A percentile compares a stretch with the other conserved stretches of the same genome.
Evolutionary conservation across 2,113 vertebrate genomes (phyloP).

Genomic region (Leucopternis melanops): DNA sequence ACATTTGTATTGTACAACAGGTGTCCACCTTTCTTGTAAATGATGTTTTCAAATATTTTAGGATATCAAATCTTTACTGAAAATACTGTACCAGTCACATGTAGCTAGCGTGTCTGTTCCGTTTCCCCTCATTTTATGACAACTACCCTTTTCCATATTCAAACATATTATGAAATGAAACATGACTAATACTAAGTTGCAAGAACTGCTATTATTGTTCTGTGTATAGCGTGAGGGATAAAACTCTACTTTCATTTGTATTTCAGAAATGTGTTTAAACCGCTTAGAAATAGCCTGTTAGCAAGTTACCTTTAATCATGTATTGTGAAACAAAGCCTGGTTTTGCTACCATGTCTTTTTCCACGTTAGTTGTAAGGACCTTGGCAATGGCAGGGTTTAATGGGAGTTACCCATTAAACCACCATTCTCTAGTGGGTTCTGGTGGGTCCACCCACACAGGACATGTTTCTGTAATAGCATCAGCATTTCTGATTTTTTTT

Average conservation of each 20-base stretch:
- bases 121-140: background rate
- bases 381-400: background rate
- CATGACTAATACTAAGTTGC: background rate
- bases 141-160: background rate
- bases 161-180: background rate
- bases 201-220: background rate
- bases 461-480: background rate
- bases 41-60: background rate
- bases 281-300: background rate
- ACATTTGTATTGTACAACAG: background rate
- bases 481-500: background rate
- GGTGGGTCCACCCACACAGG: background rate
- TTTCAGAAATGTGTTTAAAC: background rate
- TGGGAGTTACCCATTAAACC: background rate
- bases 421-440: background rate
- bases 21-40: background rate
- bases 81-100: background rate
- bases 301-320: background rate
- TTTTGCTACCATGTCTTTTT: background rate
- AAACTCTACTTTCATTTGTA: background rate
- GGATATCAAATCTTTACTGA: background rate
- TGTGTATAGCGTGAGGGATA: background rate
- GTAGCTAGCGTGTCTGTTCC: background rate
- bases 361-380: background rate
- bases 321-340: background rate